A percentile compares a stretch with the other conserved stretches of the same genome.
phyloP scores from a whole-genome alignment of 64 coral and sea anemone species.

The Hydrozoanthus tunicans region DNA sequence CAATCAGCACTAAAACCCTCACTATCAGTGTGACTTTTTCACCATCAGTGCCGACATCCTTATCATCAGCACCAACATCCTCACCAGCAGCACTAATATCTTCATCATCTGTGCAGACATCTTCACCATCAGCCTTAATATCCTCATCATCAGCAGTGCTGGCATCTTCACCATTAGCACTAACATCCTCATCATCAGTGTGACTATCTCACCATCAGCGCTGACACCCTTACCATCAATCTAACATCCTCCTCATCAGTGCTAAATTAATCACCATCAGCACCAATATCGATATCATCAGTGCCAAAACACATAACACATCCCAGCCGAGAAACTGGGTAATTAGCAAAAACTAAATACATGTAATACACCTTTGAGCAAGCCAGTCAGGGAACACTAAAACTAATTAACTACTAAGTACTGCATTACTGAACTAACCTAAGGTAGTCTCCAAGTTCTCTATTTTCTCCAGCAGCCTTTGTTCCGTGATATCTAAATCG shows the following conservation, averaged over 20 bases:
- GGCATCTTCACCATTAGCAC: not conserved
- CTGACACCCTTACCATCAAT: not conserved
- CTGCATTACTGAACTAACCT: conserved; percentile 27
- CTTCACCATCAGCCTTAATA: not conserved
- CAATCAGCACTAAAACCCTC: not conserved
- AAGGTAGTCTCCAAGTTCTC: conserved; percentile 55
- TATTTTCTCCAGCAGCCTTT: conserved; percentile 50
- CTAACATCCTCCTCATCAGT: not conserved
- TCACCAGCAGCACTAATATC: not conserved
- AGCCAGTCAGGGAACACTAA: not conserved
- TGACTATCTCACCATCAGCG: not conserved
- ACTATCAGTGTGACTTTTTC: not conserved
- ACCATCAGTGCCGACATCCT: not conserved
- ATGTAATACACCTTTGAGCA: not conserved
- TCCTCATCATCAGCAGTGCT: not conserved
- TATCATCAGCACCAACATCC: not conserved
- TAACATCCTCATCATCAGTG: not conserved
- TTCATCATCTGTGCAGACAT: not conserved
- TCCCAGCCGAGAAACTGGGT: not conserved
- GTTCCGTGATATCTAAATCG: conserved; percentile 52
- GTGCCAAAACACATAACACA: not conserved
- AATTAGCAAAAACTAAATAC: not conserved
- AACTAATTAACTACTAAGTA: not conserved
- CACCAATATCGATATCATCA: not conserved
- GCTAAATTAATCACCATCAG: not conserved